These are phyloP conservation scores for Podarcis muralis DNA, from an alignment of 2,113 vertebrate genomes.

Conservation along the genomic window DNA sequence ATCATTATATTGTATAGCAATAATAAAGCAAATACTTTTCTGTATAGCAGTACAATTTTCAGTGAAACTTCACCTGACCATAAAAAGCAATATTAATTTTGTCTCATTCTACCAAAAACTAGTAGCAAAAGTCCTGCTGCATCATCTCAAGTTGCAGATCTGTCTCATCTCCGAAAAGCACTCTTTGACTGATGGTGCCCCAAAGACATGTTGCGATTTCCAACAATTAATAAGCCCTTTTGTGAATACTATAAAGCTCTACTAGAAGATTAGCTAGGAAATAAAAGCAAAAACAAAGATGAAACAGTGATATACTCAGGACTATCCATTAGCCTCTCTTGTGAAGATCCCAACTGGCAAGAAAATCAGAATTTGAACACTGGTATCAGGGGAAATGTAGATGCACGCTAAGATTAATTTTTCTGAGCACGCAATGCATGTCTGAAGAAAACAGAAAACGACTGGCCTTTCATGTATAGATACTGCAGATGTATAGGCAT, in stretches of 20 bases:
- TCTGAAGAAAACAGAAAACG: not conserved
- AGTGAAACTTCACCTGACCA: not conserved
- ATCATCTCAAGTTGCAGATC: not conserved
- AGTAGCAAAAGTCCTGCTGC: not conserved
- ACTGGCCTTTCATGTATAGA: not conserved
- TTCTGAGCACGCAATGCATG: not conserved
- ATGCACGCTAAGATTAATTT: not conserved
- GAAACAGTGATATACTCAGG: not conserved
- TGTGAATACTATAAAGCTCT: not conserved
- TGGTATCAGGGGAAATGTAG: not conserved
- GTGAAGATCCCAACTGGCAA: not conserved
- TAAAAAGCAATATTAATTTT: conserved; percentile 11
- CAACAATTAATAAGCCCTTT: not conserved
- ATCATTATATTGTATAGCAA: not conserved
- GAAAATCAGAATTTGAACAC: not conserved
- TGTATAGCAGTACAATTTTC: conserved; percentile 21
- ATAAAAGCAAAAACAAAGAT: not conserved
- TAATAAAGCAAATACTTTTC: not conserved
- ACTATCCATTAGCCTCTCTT: not conserved
- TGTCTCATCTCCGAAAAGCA: not conserved
- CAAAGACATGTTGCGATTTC: not conserved
- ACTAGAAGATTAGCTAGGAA: not conserved
- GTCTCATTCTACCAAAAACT: conserved; percentile 3
- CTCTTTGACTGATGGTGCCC: conserved; percentile 15
- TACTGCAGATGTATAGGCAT: not conserved